Conservation (phyloP, 1,140 invertebrate species). For the Heliconius hermathena region DNA sequence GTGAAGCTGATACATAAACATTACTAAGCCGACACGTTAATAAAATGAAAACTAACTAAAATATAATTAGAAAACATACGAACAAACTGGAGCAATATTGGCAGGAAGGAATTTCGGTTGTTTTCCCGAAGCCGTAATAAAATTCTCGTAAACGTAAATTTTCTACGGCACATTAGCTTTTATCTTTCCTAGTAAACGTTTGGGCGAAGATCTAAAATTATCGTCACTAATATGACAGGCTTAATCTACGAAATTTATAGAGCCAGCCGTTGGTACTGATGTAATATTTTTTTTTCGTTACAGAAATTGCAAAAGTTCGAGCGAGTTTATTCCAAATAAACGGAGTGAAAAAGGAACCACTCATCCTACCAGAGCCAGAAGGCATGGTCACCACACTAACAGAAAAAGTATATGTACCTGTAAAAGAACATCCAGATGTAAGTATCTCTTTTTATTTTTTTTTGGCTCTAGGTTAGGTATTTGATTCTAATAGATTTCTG, state of each 20-base stretch:
- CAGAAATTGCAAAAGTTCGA: conserved; percentile 99
- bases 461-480: neutral
- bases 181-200: conserved; percentile 57
- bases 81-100: conserved; percentile 17
- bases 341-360: conserved; percentile 96
- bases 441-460: conserved; percentile 80
- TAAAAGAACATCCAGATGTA: conserved; percentile 99
- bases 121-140: conserved; percentile 41
- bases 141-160: conserved; percentile 51
- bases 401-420: conserved; percentile 99
- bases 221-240: conserved; percentile 55
- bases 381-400: conserved; percentile 95
- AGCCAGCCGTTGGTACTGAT: conserved; percentile 54
- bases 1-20: too few relatives aligned
- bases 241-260: conserved; percentile 57
- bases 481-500: neutral
- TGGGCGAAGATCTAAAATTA: conserved; percentile 60
- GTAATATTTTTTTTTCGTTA: conserved; percentile 73
- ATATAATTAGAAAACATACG: conserved; percentile 17
- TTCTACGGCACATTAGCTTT: conserved; percentile 60
- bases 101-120: conserved; percentile 32
- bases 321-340: conserved; percentile 99
- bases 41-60: conserved; percentile 17
- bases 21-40: conserved; percentile 24
- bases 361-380: conserved; percentile 95